phyloP scores from a whole-genome alignment of 1,140 invertebrate genomes.

The Macrobrachium nipponense region DNA sequence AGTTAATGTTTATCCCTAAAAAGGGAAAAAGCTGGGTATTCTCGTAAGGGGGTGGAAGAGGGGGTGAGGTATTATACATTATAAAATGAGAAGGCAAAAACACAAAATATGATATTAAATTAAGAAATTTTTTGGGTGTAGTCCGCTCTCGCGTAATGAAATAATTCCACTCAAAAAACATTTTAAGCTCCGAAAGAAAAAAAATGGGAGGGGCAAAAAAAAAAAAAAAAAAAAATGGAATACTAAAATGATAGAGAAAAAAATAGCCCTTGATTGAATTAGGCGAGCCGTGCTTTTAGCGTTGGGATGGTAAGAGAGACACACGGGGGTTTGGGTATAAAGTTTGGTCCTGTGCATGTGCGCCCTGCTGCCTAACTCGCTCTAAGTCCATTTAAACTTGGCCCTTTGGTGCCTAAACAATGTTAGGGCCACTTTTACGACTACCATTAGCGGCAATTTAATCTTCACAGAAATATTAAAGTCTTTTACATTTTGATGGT shows the following conservation, averaged over 20 bases:
- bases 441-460: conserved; percentile 60
- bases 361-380: conserved; percentile 55
- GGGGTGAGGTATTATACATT: no score
- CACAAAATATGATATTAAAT: no score
- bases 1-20: no score
- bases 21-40: no score
- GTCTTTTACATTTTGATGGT: conserved; percentile 60
- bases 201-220: background rate
- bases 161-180: no score
- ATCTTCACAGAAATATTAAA: conserved; percentile 62
- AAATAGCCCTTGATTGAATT: background rate
- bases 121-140: no score
- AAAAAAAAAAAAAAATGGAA: background rate
- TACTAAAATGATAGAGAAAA: conserved; percentile 9
- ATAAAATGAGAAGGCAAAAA: no score
- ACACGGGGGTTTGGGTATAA: conserved; percentile 1
- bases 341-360: conserved; percentile 50
- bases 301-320: no score
- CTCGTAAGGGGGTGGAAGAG: no score
- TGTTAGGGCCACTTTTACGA: conserved; percentile 55
- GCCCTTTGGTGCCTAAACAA: conserved; percentile 57
- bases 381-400: conserved; percentile 62
- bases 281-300: no score
- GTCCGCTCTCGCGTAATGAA: no score
- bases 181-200: background rate